Percentiles rank a stretch among this genome's conserved stretches.
Conservation (phyloP, 2,113 vertebrate species). For the Naja naja region DNA sequence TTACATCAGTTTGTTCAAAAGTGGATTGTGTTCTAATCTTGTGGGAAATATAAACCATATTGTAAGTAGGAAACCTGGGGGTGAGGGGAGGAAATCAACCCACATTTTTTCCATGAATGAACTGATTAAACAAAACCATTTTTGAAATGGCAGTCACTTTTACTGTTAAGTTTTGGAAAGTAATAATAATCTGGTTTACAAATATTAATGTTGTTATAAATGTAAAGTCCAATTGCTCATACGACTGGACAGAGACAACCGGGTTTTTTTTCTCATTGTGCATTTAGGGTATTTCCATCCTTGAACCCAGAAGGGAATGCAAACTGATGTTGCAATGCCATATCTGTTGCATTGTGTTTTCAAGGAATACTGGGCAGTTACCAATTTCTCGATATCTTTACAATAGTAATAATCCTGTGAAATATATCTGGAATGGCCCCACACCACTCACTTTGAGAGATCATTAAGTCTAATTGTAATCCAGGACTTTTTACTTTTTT, state of each 20-base stretch:
- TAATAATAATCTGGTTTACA: neutral
- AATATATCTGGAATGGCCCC: neutral
- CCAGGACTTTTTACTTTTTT: neutral
- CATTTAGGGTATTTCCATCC: neutral
- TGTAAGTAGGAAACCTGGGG: constrained; percentile 54
- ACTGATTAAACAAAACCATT: constrained; percentile 58
- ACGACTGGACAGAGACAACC: neutral
- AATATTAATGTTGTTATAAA: neutral
- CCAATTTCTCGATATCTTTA: neutral
- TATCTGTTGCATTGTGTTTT: neutral
- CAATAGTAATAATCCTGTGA: neutral
- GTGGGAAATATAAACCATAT: constrained; percentile 60
- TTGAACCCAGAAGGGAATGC: neutral
- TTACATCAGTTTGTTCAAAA: constrained; percentile 68
- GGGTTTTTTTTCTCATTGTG: neutral
- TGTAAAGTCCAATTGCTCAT: neutral
- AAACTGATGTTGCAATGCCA: neutral
- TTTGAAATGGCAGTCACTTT: constrained; percentile 56
- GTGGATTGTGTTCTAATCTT: constrained; percentile 65
- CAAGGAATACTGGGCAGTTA: neutral
- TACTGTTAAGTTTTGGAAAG: constrained; percentile 37
- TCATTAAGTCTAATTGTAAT: neutral
- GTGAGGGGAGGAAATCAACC: constrained; percentile 53
- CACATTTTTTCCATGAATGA: constrained; percentile 47
- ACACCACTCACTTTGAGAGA: neutral